Evolutionary conservation across 2,797 vertebrate species (phyloP), one percentile per base, ranked within the genome.

Genomic region (Cottoperca gobio): DNA sequence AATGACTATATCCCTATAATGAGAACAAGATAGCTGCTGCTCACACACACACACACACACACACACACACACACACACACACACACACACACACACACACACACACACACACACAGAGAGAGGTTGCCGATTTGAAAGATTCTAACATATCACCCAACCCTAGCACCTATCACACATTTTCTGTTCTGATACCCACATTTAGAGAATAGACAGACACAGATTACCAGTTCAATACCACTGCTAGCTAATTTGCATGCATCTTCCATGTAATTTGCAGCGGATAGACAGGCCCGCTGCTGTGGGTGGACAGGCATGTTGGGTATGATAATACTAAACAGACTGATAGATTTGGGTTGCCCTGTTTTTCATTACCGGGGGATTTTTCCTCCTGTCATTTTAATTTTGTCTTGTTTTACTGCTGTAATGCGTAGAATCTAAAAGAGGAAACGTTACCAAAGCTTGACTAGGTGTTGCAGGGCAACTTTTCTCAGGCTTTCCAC

Each of bases 401-500:
- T 24, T 46, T 79, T 46, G 63, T 50, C 45, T 39, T 73, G n/a
- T 31, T 76, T 26, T 60, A 53, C 61, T 54, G 61, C 2, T 74
- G 33, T 26, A 70, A 50, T 65, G 60, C 79, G 59, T 55, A 9
- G 23, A 73, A 71, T 73, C 39, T 26, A 59, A n/a, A n/a, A 69
- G 68, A 37, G 78, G 74, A 54, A 67, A 70, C 81, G 76, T 90
- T 86, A 79, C 72, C 63, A 75, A 73, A 85, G 83, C 62, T 67
- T 76, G 76, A 82, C 79, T 82, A 89, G 78, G 84, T 91, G 89
- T 87, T 73, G 85, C 87, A 91, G 80, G 81, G 89, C 79, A 84
- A 86, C 88, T 90, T 90, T 88, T 86, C 84, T 86, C 86, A 78
- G 74, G 86, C 86, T 90, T 88, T 88, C 84, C 87, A 90, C 92